A percentile compares a stretch with the other conserved stretches of the same genome.
These are phyloP conservation scores for Chaitophorus viminalis DNA, from an alignment of 2,888 invertebrate genomes.

Conservation along the genomic window DNA sequence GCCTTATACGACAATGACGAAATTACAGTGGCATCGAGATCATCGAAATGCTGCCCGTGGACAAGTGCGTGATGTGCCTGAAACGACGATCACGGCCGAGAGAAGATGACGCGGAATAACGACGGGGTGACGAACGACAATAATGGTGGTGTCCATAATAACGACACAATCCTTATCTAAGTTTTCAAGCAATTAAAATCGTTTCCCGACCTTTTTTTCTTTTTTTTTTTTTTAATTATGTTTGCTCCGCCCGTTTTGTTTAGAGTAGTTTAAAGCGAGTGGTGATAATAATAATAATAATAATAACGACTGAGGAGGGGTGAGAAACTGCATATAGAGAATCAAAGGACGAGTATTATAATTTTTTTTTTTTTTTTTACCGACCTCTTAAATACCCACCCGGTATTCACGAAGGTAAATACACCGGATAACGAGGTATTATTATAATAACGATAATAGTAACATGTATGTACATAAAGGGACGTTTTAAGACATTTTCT, in stretches of 20 bases:
- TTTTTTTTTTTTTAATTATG: slow-evolving; percentile 3
- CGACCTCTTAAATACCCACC: not conserved
- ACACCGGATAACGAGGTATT: not conserved
- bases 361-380: not conserved
- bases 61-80: too few relatives aligned
- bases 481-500: not conserved
- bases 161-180: not conserved
- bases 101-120: not conserved
- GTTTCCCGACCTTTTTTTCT: slow-evolving; percentile 33
- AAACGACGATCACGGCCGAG: not conserved
- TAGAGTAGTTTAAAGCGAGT: not conserved
- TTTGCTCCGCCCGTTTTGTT: not conserved
- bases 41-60: not conserved
- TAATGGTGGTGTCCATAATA: not conserved
- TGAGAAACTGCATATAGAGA: not conserved
- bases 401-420: not conserved
- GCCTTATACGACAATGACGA: not conserved
- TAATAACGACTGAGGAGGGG: not conserved
- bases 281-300: not conserved
- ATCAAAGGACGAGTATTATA: not conserved
- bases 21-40: not conserved
- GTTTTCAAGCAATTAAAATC: slow-evolving; percentile 50
- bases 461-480: not conserved
- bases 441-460: not conserved
- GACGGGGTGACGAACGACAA: not conserved